Conservation (phyloP, 2,888 invertebrate genomes). For the Agrochola lota region DNA sequence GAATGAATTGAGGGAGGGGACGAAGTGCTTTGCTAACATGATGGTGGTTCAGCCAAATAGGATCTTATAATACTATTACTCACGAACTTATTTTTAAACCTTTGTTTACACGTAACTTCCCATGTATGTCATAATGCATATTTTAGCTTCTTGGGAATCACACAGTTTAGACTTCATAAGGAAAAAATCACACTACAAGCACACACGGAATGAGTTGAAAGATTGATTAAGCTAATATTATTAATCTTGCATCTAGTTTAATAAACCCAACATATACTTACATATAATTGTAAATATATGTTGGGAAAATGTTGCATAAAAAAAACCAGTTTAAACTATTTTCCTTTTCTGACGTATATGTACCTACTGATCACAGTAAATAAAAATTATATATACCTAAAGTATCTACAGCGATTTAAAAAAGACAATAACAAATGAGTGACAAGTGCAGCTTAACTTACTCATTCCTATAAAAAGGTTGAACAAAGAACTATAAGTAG, state of each 20-base stretch:
- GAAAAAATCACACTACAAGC: constrained; percentile 22
- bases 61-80: neutral
- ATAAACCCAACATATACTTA: too few relatives aligned
- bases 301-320: neutral
- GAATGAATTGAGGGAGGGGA: neutral
- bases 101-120: neutral
- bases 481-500: neutral
- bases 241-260: neutral
- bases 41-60: neutral
- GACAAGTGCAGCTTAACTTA: neutral
- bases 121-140: neutral
- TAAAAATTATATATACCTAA: neutral
- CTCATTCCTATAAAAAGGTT: neutral
- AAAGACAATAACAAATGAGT: neutral
- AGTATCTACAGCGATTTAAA: neutral
- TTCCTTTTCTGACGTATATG: neutral
- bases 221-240: neutral
- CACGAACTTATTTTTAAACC: neutral
- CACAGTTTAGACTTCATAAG: constrained; percentile 19
- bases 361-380: neutral
- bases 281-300: too few relatives aligned
- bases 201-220: constrained; percentile 2
- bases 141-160: constrained; percentile 15
- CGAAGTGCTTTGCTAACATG: neutral
- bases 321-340: constrained; percentile 16